Evolutionary conservation across 2,113 vertebrate species (phyloP), one percentile per base, ranked within the genome.

Genomic region (Notiomystis cincta): DNA sequence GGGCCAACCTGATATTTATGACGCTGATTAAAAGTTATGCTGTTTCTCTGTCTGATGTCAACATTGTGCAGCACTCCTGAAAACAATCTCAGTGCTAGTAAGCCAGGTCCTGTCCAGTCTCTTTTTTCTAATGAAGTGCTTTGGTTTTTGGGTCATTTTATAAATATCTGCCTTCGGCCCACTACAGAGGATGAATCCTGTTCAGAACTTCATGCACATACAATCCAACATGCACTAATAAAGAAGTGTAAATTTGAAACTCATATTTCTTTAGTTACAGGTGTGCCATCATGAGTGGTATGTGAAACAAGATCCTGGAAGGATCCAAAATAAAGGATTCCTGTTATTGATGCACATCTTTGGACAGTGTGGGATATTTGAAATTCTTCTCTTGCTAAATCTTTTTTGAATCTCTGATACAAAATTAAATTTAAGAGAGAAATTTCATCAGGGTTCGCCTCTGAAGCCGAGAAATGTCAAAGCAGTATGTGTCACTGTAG

Each of bases 381-480:
- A 80, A 85, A 70, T 58, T 80, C 30, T 76, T 70, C 15, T 28
- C 15, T n/a, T 58, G 45, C 4, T 73, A 90, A 90, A 69, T 5
- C 3, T 54, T 67, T 79, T 54, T 67, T 76, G 30, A 82, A 79
- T 10, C 4, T 93, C 10, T 73, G 38, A 90, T 57, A 80, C 22
- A 57, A 76, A 90, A 90, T 45, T 40, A 69, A 82, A 90, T 61
- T 65, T 90, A 50, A 70, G n/a, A 82, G 12, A 76, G 28, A 65
- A 12, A 61, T 61, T 90, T 90, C 62, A 94, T 65, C 30, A 44
- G 27, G 9, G 5, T 83, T 93, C 96, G 71, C 40, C 66, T 80
- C 66, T 42, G 33, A 90, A 93, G 67, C 53, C 54, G 45, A 92
- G 33, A 94, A 90, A 90, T 73, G 42, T 90, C 75, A 93, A 92